Base-by-base conservation (phyloP, 2,888 invertebrate genomes). In the Trissoscelio sp. region DNA sequence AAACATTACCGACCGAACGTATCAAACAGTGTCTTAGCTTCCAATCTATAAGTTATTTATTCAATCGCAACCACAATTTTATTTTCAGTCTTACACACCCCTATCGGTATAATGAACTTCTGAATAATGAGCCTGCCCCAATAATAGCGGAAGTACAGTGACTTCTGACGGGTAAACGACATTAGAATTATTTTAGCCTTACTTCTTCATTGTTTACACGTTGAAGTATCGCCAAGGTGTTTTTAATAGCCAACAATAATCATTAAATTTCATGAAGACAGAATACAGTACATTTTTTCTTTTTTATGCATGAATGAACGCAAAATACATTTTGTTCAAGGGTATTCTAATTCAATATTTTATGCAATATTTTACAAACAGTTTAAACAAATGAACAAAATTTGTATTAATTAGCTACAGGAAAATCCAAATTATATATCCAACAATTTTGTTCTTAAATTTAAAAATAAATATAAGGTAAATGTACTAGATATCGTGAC, bases 201-300 rank as follows among this genome's bases (percentile, higher is more conserved):
- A 83, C 31, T 79, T 67, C 82, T 87, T 89, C 86, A 88, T 85
- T 84, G 78, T 83, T 81, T 82, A 55, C 80, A 79, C 87, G 88
- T 88, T 88, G 87, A 86, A 79, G 46, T 69, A 72, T 37, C 57
- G 79, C 46, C 82, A 87, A 87, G 86, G 84, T 83, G 83, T 74
- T 85, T 85, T 84, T 85, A 87, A 87, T 86, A 62, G 83, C 78
- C 84, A n/a, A 20, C 34, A 79, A 67, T 78, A 72, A 58, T 83
- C 83, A 83, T 84, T 78, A 84, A 64, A 84, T 85, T 83, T 81
- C 85, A 85, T 86, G 53, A 53, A 58, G 34, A 75, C 46, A 51
- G 37, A 79, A 51, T 57, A 44, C 62, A 48, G 42, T 48, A 73
- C 62, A 55, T 51, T 72, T 81, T 81, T 78, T 81, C 39, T 39